Evolutionary conservation across 2,797 vertebrate species (phyloP), one percentile per base, ranked within the genome.

Genomic region (Clarias laeviceps): DNA sequence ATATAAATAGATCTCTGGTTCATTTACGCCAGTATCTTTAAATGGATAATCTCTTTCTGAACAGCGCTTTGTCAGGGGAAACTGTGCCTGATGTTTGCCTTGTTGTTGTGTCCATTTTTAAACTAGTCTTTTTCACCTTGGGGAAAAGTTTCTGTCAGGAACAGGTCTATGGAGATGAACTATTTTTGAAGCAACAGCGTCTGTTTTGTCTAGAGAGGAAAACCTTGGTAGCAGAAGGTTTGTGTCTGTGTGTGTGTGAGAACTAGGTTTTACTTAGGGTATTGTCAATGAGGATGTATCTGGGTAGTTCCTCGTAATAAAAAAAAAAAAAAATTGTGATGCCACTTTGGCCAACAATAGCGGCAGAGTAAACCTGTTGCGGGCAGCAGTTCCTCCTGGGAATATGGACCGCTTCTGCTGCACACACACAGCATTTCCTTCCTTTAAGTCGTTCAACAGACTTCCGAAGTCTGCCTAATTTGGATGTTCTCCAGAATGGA

Each of bases 191-290:
- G 34, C 85, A 37, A 81, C 77, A 29, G 80, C 45, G 65, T 84
- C 87, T 90, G 84, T 90, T 90, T 86, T 86, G 89, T 89, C 89
- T 90, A 84, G 82, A 87, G 82, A 88, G 88, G 85, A 89, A 87
- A 81, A 87, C 69, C 72, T 74, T 64, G 56, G 59, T 27, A 86
- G 76, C 80, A 80, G 77, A 32, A 65, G 70, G 9, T 85, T 50
- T 84, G 64, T 84, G 80, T 64, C 64, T 82, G 78, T 76, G 59
- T 85, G 74, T 65, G 84, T 82, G 81, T 79, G 78, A 77, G 65
- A 64, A 22, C 69, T 20, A 17, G 77, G 50, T 45, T 83, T 69
- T 15, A 62, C 76, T 62, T 45, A 37, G n/a, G 40, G 45, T 83
- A 68, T 83, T 85, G 85, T 54, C 65, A 12, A 80, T 66, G 29